Evolutionary conservation across 2,797 vertebrate genomes (phyloP).

Genomic region (Cyprinella venusta): DNA sequence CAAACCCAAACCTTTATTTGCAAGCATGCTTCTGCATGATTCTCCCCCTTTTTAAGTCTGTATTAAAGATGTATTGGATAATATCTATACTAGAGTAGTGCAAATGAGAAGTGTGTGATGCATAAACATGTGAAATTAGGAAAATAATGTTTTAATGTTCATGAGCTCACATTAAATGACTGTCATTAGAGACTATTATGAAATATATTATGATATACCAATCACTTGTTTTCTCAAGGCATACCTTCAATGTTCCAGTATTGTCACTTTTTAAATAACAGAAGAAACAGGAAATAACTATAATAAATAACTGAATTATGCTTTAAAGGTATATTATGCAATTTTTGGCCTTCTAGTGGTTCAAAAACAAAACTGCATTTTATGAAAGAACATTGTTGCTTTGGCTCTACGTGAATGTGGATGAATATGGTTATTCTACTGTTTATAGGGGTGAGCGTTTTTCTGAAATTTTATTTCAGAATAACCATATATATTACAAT

Average conservation of each 20-base stretch:
- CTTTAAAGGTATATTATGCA: not conserved
- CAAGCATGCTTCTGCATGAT: conserved; percentile 17
- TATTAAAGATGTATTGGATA: conserved; percentile 20
- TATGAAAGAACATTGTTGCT: not conserved
- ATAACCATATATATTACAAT: too few relatives aligned
- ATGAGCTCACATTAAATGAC: not conserved
- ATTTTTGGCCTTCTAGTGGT: not conserved
- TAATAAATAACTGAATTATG: not conserved
- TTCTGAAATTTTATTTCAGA: too few relatives aligned
- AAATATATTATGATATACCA: conserved; percentile 12
- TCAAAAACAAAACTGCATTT: not conserved
- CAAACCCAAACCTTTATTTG: conserved; percentile 28
- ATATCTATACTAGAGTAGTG: not conserved
- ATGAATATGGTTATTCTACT: not conserved
- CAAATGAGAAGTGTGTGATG: not conserved
- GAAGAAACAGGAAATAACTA: too few relatives aligned
- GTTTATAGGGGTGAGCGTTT: too few relatives aligned
- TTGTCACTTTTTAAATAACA: not conserved
- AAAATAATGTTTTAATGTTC: conserved; percentile 17
- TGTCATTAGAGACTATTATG: not conserved
- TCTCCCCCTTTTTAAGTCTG: not conserved
- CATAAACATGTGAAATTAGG: conserved; percentile 23
- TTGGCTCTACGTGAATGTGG: not conserved
- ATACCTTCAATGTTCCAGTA: not conserved
- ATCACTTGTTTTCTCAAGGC: not conserved